Evolutionary conservation across 2,888 invertebrate species (phyloP).

Genomic region (Nomada goodeniana): DNA sequence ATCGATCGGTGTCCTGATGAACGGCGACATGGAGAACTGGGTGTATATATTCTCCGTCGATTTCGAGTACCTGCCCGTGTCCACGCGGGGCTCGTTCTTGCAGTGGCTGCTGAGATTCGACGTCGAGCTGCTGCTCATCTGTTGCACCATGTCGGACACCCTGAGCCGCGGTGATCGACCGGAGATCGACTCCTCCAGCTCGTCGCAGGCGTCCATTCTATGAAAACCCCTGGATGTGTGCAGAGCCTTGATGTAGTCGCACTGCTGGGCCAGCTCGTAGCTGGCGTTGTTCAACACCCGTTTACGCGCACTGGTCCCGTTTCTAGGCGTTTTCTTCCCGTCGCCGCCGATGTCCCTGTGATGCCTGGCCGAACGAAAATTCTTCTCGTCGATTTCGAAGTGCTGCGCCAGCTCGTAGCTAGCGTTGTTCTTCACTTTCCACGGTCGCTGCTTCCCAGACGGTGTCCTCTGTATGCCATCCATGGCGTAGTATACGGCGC

Average conservation of each 20-base stretch:
- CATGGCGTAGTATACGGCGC: constrained; percentile 53
- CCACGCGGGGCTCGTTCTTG: constrained; percentile 24
- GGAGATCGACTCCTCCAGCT: constrained; percentile 71
- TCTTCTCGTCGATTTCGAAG: constrained; percentile 75
- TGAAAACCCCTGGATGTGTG: constrained; percentile 72
- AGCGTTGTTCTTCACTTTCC: constrained; percentile 80
- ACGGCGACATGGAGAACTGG: constrained; percentile 37
- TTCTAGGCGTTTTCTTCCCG: constrained; percentile 43
- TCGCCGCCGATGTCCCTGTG: constrained; percentile 49
- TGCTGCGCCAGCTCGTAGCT: constrained; percentile 83
- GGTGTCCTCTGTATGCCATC: constrained; percentile 64
- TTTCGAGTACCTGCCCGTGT: constrained; percentile 65
- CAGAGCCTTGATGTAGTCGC: constrained; percentile 77
- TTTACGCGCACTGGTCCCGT: constrained; percentile 37
- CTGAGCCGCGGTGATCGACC: constrained; percentile 64
- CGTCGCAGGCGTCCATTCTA: constrained; percentile 81
- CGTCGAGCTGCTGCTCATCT: constrained; percentile 70
- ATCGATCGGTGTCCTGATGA: constrained; percentile 27
- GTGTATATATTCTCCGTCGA: constrained; percentile 68
- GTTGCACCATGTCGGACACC: constrained; percentile 71
- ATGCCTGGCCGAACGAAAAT: constrained; percentile 50
- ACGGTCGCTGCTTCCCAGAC: constrained; percentile 59
- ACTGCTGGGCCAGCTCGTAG: constrained; percentile 81
- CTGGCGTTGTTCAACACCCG: constrained; percentile 79
- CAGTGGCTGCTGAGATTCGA: constrained; percentile 60